A percentile compares a stretch with the other conserved stretches of the same genome.
phyloP scores from a whole-genome alignment of 2,113 vertebrate genomes.

The Illadopsis cleaveri region DNA sequence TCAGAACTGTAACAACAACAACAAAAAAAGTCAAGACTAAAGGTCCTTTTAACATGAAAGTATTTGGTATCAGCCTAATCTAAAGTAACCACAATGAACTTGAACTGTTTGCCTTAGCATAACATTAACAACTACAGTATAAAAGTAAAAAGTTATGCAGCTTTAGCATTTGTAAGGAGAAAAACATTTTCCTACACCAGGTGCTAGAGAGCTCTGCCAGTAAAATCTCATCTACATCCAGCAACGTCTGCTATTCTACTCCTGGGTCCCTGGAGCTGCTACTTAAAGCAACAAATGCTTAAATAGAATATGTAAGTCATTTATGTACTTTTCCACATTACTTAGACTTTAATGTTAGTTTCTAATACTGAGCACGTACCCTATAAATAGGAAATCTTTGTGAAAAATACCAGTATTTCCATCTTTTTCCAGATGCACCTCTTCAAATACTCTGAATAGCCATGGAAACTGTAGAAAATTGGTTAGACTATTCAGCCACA shows the following conservation, averaged over 20 bases:
- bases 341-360: not conserved
- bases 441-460: not conserved
- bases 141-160: not conserved
- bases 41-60: not conserved
- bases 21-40: not conserved
- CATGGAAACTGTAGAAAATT: not conserved
- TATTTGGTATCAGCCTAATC: not conserved
- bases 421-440: not conserved
- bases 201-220: not conserved
- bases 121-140: not conserved
- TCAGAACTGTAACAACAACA: not conserved
- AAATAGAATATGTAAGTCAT: not conserved
- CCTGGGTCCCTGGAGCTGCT: not conserved
- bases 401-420: not conserved
- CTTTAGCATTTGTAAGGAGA: slow-evolving; percentile 4
- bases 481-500: not conserved
- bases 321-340: not conserved
- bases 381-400: not conserved
- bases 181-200: slow-evolving; percentile 3
- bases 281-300: slow-evolving; percentile 3
- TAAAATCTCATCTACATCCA: not conserved
- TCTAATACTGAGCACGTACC: not conserved
- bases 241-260: not conserved
- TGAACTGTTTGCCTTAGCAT: not conserved
- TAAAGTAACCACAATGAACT: not conserved